Conservation (phyloP, 2,113 vertebrate species). For the Rhadina sibilatrix region DNA sequence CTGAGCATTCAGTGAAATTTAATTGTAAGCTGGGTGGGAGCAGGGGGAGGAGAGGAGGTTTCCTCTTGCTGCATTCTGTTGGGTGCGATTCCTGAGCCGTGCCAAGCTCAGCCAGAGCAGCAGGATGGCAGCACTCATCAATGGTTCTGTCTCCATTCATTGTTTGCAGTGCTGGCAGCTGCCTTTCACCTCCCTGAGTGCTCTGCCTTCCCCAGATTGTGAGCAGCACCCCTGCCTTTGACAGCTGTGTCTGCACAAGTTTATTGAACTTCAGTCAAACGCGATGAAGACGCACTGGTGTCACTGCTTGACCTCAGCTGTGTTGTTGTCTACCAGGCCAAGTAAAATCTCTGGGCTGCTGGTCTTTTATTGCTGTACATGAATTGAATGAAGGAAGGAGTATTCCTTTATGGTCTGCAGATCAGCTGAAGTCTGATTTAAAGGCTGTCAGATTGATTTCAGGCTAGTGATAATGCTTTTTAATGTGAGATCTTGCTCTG, state of each 20-base stretch:
- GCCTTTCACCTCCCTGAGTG: not conserved
- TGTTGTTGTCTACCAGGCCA: not conserved
- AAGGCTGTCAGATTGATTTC: constrained; percentile 2
- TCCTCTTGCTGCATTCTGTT: not conserved
- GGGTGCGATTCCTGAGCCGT: not conserved
- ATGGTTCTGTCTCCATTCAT: not conserved
- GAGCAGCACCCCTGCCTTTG: not conserved
- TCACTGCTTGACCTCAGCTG: not conserved
- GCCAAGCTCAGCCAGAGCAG: not conserved
- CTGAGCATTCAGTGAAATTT: not conserved
- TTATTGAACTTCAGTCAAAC: not conserved
- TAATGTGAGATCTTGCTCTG: not conserved
- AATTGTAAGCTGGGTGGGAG: not conserved
- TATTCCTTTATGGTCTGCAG: not conserved
- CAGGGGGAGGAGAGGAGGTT: not conserved
- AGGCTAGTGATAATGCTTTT: not conserved
- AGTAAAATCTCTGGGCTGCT: not conserved
- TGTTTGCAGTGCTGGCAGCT: not conserved
- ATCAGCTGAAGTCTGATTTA: not conserved
- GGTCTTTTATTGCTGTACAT: not conserved
- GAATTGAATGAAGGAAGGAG: not conserved
- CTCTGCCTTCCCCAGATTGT: not conserved
- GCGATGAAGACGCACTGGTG: not conserved
- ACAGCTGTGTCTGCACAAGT: not conserved
- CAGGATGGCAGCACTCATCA: not conserved